phyloP scores from a whole-genome alignment of 2,888 invertebrate species.

The Poecilobothrus nobilitatus region DNA sequence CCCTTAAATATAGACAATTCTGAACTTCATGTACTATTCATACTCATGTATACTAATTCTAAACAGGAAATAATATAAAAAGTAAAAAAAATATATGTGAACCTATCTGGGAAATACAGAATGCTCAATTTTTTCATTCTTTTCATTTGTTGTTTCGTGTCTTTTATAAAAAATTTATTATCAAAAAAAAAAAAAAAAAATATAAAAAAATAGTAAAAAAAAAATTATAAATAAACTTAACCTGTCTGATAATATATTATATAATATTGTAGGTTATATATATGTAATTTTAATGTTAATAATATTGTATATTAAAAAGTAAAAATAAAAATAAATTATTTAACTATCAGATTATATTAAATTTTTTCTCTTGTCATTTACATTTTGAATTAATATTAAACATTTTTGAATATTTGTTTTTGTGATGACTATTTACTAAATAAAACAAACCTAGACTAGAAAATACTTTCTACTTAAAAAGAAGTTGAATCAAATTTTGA shows the following conservation, averaged over 20 bases:
- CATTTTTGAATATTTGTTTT: no score
- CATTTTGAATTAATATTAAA: no score
- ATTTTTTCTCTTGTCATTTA: neutral
- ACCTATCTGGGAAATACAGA: neutral
- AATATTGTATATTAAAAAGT: neutral
- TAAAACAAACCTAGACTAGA: no score
- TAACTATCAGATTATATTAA: neutral
- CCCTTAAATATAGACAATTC: neutral
- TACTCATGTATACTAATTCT: neutral
- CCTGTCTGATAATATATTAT: neutral
- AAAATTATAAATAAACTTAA: constrained; percentile 2
- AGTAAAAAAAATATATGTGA: neutral
- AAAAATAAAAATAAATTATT: neutral
- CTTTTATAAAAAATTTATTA: constrained; percentile 1
- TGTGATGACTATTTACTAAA: no score
- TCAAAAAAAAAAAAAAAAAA: no score
- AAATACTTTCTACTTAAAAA: no score
- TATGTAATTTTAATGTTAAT: neutral
- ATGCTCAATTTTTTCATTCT: neutral
- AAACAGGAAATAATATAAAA: neutral
- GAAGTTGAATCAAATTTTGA: no score
- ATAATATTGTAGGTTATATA: neutral
- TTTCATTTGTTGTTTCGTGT: neutral
- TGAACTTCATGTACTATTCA: no score
- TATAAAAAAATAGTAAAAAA: no score